Evolutionary conservation across 2,113 vertebrate genomes (phyloP).

Genomic region (Aix galericulata): DNA sequence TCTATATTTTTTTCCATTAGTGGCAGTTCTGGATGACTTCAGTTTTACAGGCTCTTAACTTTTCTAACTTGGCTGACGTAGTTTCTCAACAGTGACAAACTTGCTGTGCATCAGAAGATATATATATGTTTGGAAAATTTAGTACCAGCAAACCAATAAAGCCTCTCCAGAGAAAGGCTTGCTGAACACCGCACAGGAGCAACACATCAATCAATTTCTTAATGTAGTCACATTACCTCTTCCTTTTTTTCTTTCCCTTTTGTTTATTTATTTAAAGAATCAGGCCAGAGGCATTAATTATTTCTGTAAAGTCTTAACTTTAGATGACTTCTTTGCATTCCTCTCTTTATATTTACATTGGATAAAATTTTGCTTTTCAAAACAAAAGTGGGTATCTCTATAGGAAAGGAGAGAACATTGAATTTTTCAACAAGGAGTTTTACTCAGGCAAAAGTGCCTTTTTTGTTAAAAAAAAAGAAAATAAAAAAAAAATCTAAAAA

Average conservation of each 20-base stretch:
- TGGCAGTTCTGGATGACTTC: conserved; percentile 65
- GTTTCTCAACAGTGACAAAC: conserved; percentile 63
- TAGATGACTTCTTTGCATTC: neutral
- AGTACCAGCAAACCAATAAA: conserved; percentile 62
- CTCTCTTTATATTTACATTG: neutral
- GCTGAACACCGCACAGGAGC: neutral
- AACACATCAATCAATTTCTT: conserved; percentile 61
- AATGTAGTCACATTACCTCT: conserved; percentile 47
- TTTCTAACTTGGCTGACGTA: conserved; percentile 62
- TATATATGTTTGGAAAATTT: conserved; percentile 64
- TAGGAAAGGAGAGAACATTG: neutral
- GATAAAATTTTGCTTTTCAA: neutral
- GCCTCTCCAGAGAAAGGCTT: conserved; percentile 47
- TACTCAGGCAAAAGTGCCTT: neutral
- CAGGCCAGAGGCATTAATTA: neutral
- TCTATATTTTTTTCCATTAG: conserved; percentile 57
- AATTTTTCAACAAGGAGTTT: neutral
- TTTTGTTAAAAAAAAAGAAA: neutral
- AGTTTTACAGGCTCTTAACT: conserved; percentile 68
- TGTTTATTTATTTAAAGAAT: conserved; percentile 6
- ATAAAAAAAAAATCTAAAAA: neutral
- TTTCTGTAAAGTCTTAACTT: neutral
- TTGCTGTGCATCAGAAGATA: conserved; percentile 57
- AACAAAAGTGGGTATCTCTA: neutral
- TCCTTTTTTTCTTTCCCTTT: neutral